Evolutionary conservation across 2,888 invertebrate species (phyloP), one percentile per base, ranked within the genome.

Genomic region (Clostera curtula): DNA sequence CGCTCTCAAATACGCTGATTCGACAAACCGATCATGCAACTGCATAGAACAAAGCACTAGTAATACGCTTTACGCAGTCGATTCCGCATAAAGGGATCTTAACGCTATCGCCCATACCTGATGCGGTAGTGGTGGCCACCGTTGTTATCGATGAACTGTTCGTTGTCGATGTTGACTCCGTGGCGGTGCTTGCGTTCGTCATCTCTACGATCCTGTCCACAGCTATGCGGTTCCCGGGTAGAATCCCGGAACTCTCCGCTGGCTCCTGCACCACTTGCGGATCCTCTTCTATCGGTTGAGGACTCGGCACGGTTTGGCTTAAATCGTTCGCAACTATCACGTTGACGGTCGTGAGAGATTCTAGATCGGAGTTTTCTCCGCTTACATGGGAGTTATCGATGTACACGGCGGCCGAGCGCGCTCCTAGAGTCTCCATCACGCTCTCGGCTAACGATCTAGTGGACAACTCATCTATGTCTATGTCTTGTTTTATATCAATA

Each of bases 401-500:
- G 36, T 79, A 82, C 0, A 84, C 84, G 0, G 82, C 72, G 0
- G 83, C 82, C 0, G 85, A 84, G 0, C 84, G 49, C 0, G 84
- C 85, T 1, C 84, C 85, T 0, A 85, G 51, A 0, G 82, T 73
- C 43, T 85, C 85, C 83, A 85, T 85, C 0, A 85, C 84, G 37
- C 82, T 80, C 32, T 84, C 85, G 1, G 85, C 84, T n/a, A 85
- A 24, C 0, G 80, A 80, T 2, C 83, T 51, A 0, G 85, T 85
- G 1, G 83, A 82, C 24, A 80, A 20, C 40, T 84, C 83, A 41
- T 83, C 79, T 11, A 85, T 83, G 32, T 83, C 84, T 20, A 84
- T 77, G 23, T 84, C 84, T 35, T 84, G 84, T 37, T 85, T 85
- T 5, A 85, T 84, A 31, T 84, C 84, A 17, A 84, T 84, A 24